Percentiles rank a stretch among this genome's conserved stretches.
phyloP scores from a whole-genome alignment of 2,113 vertebrate species.

The Calyptomena viridis region DNA sequence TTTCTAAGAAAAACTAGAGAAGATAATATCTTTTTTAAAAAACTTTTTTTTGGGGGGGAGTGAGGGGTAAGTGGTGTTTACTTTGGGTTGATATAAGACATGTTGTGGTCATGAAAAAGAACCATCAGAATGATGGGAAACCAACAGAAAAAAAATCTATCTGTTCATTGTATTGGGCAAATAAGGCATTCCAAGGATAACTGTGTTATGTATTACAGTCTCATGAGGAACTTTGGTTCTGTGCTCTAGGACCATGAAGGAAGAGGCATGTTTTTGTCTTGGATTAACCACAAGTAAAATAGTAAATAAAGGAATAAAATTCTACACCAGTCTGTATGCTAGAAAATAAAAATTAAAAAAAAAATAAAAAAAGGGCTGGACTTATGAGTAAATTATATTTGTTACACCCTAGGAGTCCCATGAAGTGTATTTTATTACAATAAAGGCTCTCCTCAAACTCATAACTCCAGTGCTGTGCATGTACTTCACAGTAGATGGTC shows the following conservation, averaged over 20 bases:
- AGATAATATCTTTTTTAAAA: not conserved
- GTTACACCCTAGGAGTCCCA: not conserved
- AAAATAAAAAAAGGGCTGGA: not conserved
- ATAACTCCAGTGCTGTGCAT: not conserved
- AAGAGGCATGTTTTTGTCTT: not conserved
- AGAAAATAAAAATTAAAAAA: not conserved
- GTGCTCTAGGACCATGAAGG: not conserved
- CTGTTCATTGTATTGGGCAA: not conserved
- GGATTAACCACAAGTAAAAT: not conserved
- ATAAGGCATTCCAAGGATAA: not conserved
- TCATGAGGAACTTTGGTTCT: not conserved
- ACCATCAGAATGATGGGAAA: not conserved
- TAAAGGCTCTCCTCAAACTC: not conserved
- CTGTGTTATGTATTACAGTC: not conserved
- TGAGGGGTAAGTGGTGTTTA: not conserved
- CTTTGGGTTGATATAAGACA: not conserved
- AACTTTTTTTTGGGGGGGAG: accelerated
- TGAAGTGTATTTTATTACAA: not conserved
- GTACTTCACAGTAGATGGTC: not conserved
- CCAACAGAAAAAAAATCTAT: not conserved
- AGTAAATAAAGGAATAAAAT: not conserved
- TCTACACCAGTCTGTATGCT: not conserved
- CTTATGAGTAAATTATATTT: not conserved
- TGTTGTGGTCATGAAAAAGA: not conserved
- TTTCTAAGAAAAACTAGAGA: not conserved